A percentile compares a stretch with the other conserved stretches of the same genome.
These are phyloP conservation scores for Macrotis lagotis DNA, from an alignment of 2,113 vertebrate genomes.

Conservation along the genomic window DNA sequence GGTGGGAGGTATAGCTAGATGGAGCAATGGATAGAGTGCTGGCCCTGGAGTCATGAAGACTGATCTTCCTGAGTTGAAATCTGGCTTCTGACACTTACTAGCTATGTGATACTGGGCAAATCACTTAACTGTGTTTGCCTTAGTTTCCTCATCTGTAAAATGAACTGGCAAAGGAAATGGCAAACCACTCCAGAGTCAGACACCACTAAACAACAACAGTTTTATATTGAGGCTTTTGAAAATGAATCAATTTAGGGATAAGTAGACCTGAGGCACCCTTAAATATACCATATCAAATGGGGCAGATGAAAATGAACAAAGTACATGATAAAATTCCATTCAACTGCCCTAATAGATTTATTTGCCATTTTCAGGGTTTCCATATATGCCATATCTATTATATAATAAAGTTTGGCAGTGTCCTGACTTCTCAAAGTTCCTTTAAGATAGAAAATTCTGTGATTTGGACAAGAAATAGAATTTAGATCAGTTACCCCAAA, in stretches of 20 bases:
- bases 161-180: too few relatives aligned
- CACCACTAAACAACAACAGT: not conserved
- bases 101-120: not conserved
- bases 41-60: not conserved
- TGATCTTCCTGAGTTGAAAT: not conserved
- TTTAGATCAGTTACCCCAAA: not conserved
- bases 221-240: not conserved
- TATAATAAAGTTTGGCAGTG: not conserved
- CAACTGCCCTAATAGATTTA: not conserved
- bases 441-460: not conserved
- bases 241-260: not conserved
- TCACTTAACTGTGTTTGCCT: too few relatives aligned
- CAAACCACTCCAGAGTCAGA: not conserved
- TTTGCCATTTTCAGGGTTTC: not conserved
- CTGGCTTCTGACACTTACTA: not conserved
- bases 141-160: too few relatives aligned
- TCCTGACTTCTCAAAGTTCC: not conserved
- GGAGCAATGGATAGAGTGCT: not conserved
- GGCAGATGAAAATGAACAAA: not conserved
- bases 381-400: not conserved
- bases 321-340: not conserved
- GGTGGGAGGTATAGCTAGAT: not conserved
- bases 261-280: not conserved
- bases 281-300: not conserved
- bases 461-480: not conserved